Conservation (phyloP, 1,140 invertebrate species). For the Heliconius melpomene region DNA sequence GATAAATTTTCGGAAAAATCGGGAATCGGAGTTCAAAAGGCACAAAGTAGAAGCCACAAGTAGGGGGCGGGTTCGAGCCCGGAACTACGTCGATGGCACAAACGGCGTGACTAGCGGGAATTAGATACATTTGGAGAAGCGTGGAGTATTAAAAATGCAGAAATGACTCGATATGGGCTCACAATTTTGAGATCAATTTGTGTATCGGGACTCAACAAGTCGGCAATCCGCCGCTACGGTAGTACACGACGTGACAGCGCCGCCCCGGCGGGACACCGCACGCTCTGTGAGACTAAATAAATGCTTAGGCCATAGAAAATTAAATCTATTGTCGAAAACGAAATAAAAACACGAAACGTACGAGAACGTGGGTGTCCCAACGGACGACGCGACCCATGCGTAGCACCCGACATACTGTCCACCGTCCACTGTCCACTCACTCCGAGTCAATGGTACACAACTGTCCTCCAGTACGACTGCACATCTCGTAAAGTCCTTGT, state of each 20-base stretch:
- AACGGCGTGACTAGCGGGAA: constrained; percentile 50
- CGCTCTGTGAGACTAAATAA: constrained; percentile 44
- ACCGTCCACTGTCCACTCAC: constrained; percentile 16
- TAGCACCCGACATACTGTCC: constrained; percentile 58
- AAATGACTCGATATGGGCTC: constrained; percentile 48
- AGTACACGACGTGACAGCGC: constrained; percentile 40
- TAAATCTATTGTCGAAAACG: constrained; percentile 16
- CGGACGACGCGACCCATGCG: constrained; percentile 48
- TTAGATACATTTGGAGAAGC: constrained; percentile 22
- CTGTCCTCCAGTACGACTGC: neutral
- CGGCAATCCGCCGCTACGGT: constrained; percentile 19
- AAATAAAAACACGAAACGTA: neutral
- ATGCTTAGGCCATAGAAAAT: constrained; percentile 57
- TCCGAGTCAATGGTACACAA: neutral
- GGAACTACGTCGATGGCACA: constrained; percentile 46
- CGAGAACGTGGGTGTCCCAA: constrained; percentile 56
- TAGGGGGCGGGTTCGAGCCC: neutral
- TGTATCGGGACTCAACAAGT: constrained; percentile 44
- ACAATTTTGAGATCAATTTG: constrained; percentile 72
- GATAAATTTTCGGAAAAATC: neutral
- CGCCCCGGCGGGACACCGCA: constrained; percentile 50
- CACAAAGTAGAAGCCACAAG: constrained; percentile 14
- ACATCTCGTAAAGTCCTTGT: neutral
- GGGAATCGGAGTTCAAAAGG: constrained; percentile 4
- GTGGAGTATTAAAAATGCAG: constrained; percentile 33